Evolutionary conservation across 1,140 invertebrate species (phyloP), one percentile per base, ranked within the genome.

Genomic region (Danaus melanippus): DNA sequence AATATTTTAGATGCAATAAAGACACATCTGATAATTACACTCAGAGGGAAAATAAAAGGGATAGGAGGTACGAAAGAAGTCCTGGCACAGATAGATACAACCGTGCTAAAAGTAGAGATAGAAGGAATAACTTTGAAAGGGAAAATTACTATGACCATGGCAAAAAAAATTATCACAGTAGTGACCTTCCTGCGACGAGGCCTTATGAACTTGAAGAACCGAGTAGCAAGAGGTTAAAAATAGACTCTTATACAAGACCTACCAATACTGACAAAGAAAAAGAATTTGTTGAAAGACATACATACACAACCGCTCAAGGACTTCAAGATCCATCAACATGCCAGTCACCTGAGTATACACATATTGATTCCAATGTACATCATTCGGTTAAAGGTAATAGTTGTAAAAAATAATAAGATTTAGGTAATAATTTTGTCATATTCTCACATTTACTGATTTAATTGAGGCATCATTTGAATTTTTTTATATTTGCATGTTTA

Each of bases 291-390:
- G 46, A 50, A 17, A 62, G 46, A 53, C 53, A 10, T 10, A 46
- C 46, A 10, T 10, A 46, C 46, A 46, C 21, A 41, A n/a, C 10
- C 21, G 8, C 15, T 10, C 56, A 49, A 11, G 56, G 53, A 41
- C 45, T 17, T 59, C 17, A 17, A 41, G 15, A 51, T 42, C 8
- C 15, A 17, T 56, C 56, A 11, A 67, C 73, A 21, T 77, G 76
- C 40, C 71, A 74, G 45, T 79, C 79, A 17, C 79, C 79, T n/a
- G 79, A 78, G 56, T 61, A 67, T 56, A 42, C 59, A 51, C 39
- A 66, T 49, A 15, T 55, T 40, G 70, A 79, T 12, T 50, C 12
- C 50, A 49, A 50, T 62, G 11, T 32, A 43, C 40, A 50, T 54
- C 56, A 72, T 42, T 64, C 64, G 15, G 21, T 75, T 42, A 81